Conservation (phyloP, 2,113 vertebrate genomes). For the Columba janthina region DNA sequence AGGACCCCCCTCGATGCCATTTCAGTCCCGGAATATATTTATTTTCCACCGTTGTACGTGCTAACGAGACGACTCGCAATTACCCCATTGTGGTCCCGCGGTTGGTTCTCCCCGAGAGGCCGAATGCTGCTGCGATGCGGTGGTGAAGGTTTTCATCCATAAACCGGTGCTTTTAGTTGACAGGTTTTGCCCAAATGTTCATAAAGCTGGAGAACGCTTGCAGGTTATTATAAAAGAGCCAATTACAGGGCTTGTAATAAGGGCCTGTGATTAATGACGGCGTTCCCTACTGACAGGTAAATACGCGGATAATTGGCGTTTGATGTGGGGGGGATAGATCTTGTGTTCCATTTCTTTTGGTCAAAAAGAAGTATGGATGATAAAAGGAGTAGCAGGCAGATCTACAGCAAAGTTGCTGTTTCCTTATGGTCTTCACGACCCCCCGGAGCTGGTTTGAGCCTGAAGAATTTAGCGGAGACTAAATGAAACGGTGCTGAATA, state of each 20-base stretch:
- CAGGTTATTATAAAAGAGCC: background rate
- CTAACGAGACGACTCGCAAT: background rate
- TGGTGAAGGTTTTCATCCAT: background rate
- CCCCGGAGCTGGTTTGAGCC: background rate
- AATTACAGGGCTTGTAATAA: background rate
- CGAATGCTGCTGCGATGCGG: background rate
- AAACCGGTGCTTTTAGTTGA: background rate
- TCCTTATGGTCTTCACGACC: background rate
- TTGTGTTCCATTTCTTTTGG: background rate
- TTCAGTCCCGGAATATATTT: background rate
- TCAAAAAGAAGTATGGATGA: background rate
- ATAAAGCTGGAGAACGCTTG: background rate
- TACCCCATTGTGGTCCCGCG: background rate
- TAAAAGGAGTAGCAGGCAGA: background rate
- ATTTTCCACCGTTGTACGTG: fast-evolving
- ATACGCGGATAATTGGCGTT: background rate
- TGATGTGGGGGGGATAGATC: background rate
- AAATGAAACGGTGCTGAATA: background rate
- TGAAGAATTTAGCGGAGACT: background rate
- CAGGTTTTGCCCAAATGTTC: background rate
- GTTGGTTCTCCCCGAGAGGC: background rate
- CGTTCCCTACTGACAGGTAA: background rate
- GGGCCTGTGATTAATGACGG: background rate
- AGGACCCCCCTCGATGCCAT: background rate
- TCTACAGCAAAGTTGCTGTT: background rate